Evolutionary conservation across 2,797 vertebrate genomes (phyloP).

Genomic region (Zenarchopterus dispar): DNA sequence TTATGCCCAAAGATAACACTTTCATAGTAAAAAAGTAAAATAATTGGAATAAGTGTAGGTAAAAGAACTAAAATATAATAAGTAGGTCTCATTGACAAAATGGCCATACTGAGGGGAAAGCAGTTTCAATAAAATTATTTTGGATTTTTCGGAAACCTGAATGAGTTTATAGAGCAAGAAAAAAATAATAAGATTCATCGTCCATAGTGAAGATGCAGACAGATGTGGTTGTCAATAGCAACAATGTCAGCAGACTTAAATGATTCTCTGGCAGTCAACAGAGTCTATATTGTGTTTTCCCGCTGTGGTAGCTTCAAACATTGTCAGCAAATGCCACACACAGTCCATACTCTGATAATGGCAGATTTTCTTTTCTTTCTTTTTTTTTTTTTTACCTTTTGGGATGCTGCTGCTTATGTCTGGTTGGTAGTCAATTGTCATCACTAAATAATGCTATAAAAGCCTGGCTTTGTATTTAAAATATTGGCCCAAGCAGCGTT

Average conservation of each 20-base stretch:
- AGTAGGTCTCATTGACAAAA: too few species aligned
- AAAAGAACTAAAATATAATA: too few species aligned
- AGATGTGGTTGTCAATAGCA: slow-evolving; percentile 50
- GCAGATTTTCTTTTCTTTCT: slow-evolving; percentile 8
- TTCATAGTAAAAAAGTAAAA: too few species aligned
- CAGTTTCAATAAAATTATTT: background rate
- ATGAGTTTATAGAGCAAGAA: slow-evolving; percentile 7
- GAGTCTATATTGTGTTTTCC: background rate
- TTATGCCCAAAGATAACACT: too few species aligned
- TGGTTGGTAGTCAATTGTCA: slow-evolving; percentile 14
- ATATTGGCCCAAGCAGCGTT: background rate
- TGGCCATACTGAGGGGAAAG: background rate
- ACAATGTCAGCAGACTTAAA: slow-evolving; percentile 17
- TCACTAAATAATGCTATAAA: slow-evolving; percentile 24
- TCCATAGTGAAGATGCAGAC: slow-evolving; percentile 2
- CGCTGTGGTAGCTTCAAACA: slow-evolving; percentile 14
- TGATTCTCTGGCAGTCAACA: background rate
- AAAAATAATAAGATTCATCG: slow-evolving; percentile 13
- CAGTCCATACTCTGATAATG: background rate
- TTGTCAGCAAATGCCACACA: slow-evolving; percentile 10
- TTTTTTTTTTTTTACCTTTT: slow-evolving; percentile 20
- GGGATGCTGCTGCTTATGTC: slow-evolving; percentile 13
- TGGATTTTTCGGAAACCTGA: too few species aligned
- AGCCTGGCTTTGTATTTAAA: slow-evolving; percentile 21
- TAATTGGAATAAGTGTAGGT: too few species aligned